Conservation (phyloP, 2,113 vertebrate genomes). For the Aphyosemion australe region DNA sequence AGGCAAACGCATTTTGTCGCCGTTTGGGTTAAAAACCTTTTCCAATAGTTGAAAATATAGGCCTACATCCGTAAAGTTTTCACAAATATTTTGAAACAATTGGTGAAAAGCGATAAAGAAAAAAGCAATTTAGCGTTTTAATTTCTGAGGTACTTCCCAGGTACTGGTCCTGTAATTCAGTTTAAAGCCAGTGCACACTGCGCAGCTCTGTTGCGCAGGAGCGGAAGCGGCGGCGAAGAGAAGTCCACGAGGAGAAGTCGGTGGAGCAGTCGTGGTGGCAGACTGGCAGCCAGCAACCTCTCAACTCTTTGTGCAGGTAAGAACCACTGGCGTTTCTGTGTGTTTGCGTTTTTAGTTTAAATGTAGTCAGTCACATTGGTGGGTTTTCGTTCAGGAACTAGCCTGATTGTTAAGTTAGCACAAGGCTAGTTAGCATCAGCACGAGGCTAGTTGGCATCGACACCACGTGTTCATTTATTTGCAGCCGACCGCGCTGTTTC, state of each 20-base stretch:
- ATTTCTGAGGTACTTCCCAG: no score
- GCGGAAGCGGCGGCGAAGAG: conserved; percentile 12
- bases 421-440: conserved; percentile 28
- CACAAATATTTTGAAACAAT: no score
- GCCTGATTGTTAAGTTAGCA: not conserved
- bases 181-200: not conserved
- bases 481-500: not conserved
- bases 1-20: no score
- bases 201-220: conserved; percentile 39
- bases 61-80: no score
- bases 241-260: not conserved
- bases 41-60: no score
- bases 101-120: no score
- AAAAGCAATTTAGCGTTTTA: no score
- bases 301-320: not conserved
- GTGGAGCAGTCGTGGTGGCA: not conserved
- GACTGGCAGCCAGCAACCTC: no score
- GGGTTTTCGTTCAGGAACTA: not conserved
- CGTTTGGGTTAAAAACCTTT: no score
- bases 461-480: conserved; percentile 52
- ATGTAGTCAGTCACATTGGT: not conserved
- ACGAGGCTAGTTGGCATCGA: no score
- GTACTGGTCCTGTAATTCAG: not conserved
- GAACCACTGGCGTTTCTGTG: accelerated
- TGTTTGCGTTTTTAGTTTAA: not conserved